Evolutionary conservation across 2,113 vertebrate genomes (phyloP).

Genomic region (Grus americana): DNA sequence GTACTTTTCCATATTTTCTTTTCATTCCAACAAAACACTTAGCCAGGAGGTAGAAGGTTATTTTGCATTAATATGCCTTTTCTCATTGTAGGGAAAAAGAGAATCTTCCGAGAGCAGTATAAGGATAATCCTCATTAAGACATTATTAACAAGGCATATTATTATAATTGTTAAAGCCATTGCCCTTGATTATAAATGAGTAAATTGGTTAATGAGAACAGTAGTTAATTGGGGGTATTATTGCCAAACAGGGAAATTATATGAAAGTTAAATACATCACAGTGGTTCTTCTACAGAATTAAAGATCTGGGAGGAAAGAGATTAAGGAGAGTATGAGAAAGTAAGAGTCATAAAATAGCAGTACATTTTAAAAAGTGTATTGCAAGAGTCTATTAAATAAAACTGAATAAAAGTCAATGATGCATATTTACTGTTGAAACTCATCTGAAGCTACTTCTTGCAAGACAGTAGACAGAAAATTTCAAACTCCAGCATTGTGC

Average conservation of each 20-base stretch:
- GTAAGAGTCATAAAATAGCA: constrained; percentile 9
- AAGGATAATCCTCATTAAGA: constrained; percentile 49
- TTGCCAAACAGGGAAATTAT: constrained; percentile 57
- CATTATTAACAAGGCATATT: constrained; percentile 48
- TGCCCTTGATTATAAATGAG: constrained; percentile 60
- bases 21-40: neutral
- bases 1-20: neutral
- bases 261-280: constrained; percentile 60
- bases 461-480: neutral
- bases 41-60: neutral
- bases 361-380: neutral
- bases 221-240: constrained; percentile 56
- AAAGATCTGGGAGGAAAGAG: constrained; percentile 10
- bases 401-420: constrained; percentile 35
- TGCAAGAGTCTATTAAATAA: neutral
- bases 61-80: constrained; percentile 15
- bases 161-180: constrained; percentile 41
- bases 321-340: constrained; percentile 33
- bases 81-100: constrained; percentile 22
- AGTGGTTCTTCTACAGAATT: constrained; percentile 36
- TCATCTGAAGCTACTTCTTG: neutral
- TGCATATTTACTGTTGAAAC: constrained; percentile 34
- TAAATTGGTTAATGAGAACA: constrained; percentile 62
- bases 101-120: constrained; percentile 28
- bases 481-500: neutral